Conservation (phyloP, 2,888 invertebrate genomes). For the Ormyrus nitidulus region DNA sequence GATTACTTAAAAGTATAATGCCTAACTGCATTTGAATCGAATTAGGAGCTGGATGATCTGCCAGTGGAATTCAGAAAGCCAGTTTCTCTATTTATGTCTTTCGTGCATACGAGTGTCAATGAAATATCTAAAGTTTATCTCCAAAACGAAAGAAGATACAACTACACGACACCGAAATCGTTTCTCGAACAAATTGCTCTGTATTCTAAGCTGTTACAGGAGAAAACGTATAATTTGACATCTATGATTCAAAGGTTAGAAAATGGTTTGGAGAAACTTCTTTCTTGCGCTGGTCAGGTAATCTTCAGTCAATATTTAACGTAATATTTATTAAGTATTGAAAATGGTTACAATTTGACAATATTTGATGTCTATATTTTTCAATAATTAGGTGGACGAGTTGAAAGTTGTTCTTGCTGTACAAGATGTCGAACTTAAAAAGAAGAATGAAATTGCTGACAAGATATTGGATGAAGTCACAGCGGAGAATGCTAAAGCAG, state of each 20-base stretch:
- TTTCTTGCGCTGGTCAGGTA: slow-evolving; percentile 90
- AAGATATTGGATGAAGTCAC: slow-evolving; percentile 90
- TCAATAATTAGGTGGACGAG: slow-evolving; percentile 80
- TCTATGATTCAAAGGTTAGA: slow-evolving; percentile 88
- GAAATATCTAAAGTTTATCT: slow-evolving; percentile 88
- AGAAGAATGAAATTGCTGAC: slow-evolving; percentile 93
- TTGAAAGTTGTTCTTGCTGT: slow-evolving; percentile 85
- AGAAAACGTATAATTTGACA: slow-evolving; percentile 83
- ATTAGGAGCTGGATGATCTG: slow-evolving; percentile 78
- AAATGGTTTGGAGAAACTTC: slow-evolving; percentile 91
- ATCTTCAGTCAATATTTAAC: not conserved
- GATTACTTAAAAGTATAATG: not conserved
- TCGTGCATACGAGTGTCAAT: slow-evolving; percentile 92
- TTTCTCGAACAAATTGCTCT: slow-evolving; percentile 94
- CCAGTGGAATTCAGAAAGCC: slow-evolving; percentile 71
- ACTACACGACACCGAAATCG: slow-evolving; percentile 97
- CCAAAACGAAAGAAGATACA: slow-evolving; percentile 91
- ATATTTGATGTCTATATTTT: not conserved
- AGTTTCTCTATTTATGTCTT: slow-evolving; percentile 92
- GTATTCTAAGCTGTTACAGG: slow-evolving; percentile 83
- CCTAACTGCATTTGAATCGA: not conserved
- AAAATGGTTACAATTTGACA: slow-evolving; percentile 6
- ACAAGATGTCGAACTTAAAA: slow-evolving; percentile 89
- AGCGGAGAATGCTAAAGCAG: slow-evolving; percentile 93
- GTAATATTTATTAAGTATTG: not conserved